Base-by-base conservation (phyloP, 1,140 invertebrate species). In the Brachionus paranguensis region DNA sequence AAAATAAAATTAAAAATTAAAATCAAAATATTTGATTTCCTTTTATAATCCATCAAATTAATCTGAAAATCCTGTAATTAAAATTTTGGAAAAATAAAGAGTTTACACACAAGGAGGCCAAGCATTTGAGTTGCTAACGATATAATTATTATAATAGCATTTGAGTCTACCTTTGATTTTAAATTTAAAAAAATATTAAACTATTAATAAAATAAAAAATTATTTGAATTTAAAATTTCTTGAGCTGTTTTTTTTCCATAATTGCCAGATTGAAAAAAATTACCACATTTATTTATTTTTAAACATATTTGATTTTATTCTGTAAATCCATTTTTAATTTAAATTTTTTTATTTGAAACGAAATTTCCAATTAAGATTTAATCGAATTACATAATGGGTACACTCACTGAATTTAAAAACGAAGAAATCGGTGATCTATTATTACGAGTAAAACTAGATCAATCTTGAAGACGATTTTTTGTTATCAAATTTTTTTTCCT, bases 391-490 rank as follows among this genome's bases (percentile, higher is more conserved):
- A 50, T 50, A 43, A 76, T 76, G 72, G 72, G 43, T 11, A 76
- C 72, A 50, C 45, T 76, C 14, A 20, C 72, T 14, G 72, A 76
- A 14, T 76, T 53, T 47, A 76, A 76, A 50, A 76, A 76, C 50
- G 72, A 76, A 50, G 72, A 76, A 76, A 76, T 76, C 53, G 72
- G 72, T 50, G 72, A 76, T 29, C 43, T 76, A 2, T 76, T 76
- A 17, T 20, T 76, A 47, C 29, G 68, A 20, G 68, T 72, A 43
- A 20, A 43, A 12, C 37, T 17, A 72, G 2, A 37, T 43, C 2
- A 20, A 41, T 70, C 1, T n/a, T 33, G n/a, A 33, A 33, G 2
- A 17, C 24, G 1, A 72, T 10, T 41, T 68, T 33, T 24, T n/a
- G n/a, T 14, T 11, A 17, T 68, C 17, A 12, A n/a, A 72, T 45